These are phyloP conservation scores for Ditylenchus dipsaci DNA, from an alignment of 1,140 invertebrate species.

Conservation along the genomic window DNA sequence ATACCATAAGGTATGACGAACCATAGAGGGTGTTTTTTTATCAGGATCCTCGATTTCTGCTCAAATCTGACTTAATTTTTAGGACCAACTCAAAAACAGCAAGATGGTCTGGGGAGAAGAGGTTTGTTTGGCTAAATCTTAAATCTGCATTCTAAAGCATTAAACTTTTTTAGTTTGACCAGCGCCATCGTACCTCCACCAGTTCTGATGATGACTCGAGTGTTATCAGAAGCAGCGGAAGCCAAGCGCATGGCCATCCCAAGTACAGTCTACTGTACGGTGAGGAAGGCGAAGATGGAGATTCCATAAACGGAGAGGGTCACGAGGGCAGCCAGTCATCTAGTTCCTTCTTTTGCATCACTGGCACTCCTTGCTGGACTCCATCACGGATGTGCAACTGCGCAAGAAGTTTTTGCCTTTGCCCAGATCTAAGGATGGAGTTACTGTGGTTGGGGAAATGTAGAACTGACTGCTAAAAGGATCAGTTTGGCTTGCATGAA, in stretches of 20 bases:
- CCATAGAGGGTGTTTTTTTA: too few relatives aligned
- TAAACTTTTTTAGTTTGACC: slow-evolving; percentile 6
- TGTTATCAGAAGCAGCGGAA: neutral
- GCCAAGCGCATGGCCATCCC: neutral
- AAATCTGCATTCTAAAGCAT: neutral
- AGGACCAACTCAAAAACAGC: slow-evolving; percentile 49
- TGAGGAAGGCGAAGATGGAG: neutral
- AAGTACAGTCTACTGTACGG: neutral
- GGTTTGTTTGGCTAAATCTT: neutral
- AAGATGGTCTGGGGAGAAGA: slow-evolving; percentile 16
- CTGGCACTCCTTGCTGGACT: slow-evolving; percentile 48
- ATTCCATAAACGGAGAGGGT: neutral
- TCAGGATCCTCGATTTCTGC: too few relatives aligned
- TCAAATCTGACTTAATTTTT: slow-evolving; percentile 5
- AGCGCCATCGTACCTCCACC: neutral
- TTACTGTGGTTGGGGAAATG: slow-evolving; percentile 50
- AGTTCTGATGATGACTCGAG: neutral
- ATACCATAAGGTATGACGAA: too few relatives aligned
- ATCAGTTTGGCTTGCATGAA: slow-evolving; percentile 52
- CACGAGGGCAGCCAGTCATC: too few relatives aligned
- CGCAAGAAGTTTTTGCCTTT: slow-evolving; percentile 35
- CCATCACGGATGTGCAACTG: slow-evolving; percentile 46
- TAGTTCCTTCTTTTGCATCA: neutral
- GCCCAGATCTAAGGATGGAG: slow-evolving; percentile 35
- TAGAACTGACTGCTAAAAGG: slow-evolving; percentile 42